Evolutionary conservation across 1,140 invertebrate species (phyloP).

Genomic region (Diorhabda elongata): DNA sequence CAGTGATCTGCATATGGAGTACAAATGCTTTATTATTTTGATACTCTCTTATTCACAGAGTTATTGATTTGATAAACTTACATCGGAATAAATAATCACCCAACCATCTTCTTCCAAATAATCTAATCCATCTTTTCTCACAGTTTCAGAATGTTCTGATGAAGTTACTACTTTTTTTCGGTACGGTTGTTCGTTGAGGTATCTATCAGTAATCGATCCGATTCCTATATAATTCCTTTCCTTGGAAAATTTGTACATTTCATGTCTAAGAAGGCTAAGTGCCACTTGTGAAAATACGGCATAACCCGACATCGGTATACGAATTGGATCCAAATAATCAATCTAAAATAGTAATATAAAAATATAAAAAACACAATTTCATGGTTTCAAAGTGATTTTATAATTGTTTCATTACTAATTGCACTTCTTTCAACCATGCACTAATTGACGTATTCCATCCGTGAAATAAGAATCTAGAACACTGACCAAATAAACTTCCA

Average conservation of each 20-base stretch:
- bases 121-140: neutral
- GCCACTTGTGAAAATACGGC: slow-evolving; percentile 47
- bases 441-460: too few relatives aligned
- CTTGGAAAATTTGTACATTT: slow-evolving; percentile 28
- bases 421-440: too few relatives aligned
- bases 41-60: too few relatives aligned
- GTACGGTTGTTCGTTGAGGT: slow-evolving; percentile 9
- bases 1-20: too few relatives aligned
- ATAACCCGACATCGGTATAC: slow-evolving; percentile 42
- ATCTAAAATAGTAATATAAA: slow-evolving; percentile 31
- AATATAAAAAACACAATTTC: too few relatives aligned
- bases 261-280: slow-evolving; percentile 35
- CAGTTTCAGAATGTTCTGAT: neutral
- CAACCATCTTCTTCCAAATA: slow-evolving; percentile 12
- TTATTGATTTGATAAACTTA: slow-evolving; percentile 1
- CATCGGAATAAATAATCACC: slow-evolving; percentile 16
- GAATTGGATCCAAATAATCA: slow-evolving; percentile 38
- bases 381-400: too few relatives aligned
- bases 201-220: slow-evolving; percentile 31
- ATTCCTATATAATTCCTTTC: slow-evolving; percentile 38
- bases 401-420: too few relatives aligned
- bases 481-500: too few relatives aligned
- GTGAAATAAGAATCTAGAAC: too few relatives aligned
- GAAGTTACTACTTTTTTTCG: neutral
- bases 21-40: too few relatives aligned